Base-by-base conservation (phyloP, 30 jellyfish, hydroid and myxozoan genomes). In the Clytia hemisphaerica region DNA sequence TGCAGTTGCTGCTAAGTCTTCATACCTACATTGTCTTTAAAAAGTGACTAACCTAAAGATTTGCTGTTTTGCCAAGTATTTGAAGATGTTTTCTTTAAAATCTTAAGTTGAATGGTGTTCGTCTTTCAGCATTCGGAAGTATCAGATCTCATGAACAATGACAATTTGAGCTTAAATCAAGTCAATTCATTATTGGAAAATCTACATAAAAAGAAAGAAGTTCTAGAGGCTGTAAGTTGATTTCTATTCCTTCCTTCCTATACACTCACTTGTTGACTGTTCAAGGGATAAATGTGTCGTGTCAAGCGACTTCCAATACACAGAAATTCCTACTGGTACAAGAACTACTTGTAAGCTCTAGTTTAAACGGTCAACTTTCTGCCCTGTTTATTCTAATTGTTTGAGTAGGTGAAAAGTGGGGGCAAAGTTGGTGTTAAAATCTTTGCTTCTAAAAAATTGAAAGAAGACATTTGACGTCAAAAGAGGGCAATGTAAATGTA, bases 151-250 rank as follows among this genome's bases (percentile, higher is more conserved):
- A 63, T 87, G 6, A 71, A 76, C 25, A 60, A 62, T 14, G 96
- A 79, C 27, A 61, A 74, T 5, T 61, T 87, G 50, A 94, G 79
- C 10, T 38, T 78, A 14, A 51, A 81, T 47, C 94, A 87, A 45
- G 83, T 87, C 35, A 78, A 87, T 21, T 65, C 60, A 29, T 75
- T 87, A 21, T 81, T 87, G 61, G 94, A 82, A 19, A 71, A 84
- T 34, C 71, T 88, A 21, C 87, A 67, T 33, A 58, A 81, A 33
- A 75, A 82, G 54, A 87, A 75, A 72, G 92, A 79, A 35, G 28
- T 69, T 19, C 80, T 87, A 28, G 88, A 67, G 66, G 92, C 96
- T 3, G 96, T 79, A 87, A 25, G 86, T 55, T 10, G 19, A 6
- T 10, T 58, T 58, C 7, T n/a, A n/a, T n/a, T n/a, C n/a, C 3